These are phyloP conservation scores for Archips crataeganus DNA, from an alignment of 2,888 invertebrate species.

Conservation along the genomic window DNA sequence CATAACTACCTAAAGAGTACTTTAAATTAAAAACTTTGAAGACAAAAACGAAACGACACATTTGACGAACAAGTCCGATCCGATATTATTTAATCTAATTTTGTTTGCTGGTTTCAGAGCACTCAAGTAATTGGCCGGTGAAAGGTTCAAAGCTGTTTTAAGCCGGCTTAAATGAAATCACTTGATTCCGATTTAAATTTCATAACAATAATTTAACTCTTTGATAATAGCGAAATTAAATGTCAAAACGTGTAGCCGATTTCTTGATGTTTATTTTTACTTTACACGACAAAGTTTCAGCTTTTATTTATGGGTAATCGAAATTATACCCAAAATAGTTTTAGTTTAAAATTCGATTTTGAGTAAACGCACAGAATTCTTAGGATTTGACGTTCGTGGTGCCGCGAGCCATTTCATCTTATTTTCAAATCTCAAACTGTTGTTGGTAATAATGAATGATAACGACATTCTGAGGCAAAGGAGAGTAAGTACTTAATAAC, in stretches of 20 bases:
- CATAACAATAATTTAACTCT: constrained; percentile 10
- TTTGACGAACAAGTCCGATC: not conserved
- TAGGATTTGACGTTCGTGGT: not conserved
- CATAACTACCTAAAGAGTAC: too few relatives aligned
- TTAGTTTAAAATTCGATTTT: not conserved
- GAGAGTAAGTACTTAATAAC: too few relatives aligned
- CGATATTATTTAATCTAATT: not conserved
- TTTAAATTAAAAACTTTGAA: too few relatives aligned
- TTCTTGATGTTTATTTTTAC: not conserved
- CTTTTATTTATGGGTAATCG: not conserved
- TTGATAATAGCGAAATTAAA: constrained; percentile 21
- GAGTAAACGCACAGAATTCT: not conserved
- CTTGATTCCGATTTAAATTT: constrained; percentile 22
- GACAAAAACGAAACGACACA: too few relatives aligned
- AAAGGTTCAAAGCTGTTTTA: constrained; percentile 1
- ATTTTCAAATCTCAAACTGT: not conserved
- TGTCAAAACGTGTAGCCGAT: constrained; percentile 10
- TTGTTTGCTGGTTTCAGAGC: constrained; percentile 11
- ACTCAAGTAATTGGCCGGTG: not conserved
- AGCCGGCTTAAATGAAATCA: constrained; percentile 12
- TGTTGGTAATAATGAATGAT: not conserved
- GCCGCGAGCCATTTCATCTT: not conserved
- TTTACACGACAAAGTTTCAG: not conserved
- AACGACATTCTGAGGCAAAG: not conserved
- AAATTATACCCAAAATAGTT: not conserved